Evolutionary conservation across 2,113 vertebrate genomes (phyloP).

Genomic region (Sorex fumeus): DNA sequence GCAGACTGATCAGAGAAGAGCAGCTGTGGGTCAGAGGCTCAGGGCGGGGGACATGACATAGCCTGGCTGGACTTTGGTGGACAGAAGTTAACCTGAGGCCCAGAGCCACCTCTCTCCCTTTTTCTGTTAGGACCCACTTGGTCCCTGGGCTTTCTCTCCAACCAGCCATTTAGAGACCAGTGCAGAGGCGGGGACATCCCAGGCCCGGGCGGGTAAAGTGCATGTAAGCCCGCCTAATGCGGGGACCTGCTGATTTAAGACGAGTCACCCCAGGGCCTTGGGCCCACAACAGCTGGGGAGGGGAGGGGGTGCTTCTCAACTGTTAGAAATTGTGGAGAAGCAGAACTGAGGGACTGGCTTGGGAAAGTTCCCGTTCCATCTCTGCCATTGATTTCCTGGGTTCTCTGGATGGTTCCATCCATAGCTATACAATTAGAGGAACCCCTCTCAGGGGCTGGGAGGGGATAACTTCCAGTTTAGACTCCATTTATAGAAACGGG

Average conservation of each 20-base stretch:
- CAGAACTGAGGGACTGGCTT: background rate
- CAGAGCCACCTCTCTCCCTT: background rate
- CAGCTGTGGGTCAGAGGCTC: background rate
- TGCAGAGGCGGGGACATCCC: background rate
- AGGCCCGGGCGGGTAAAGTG: slow-evolving; percentile 34
- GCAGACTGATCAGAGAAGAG: background rate
- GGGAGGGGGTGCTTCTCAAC: background rate
- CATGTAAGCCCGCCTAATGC: background rate
- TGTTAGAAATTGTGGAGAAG: background rate
- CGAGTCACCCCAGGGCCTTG: background rate
- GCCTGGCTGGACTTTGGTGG: background rate
- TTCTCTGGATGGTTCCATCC: background rate
- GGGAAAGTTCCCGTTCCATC: background rate
- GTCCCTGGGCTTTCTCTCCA: background rate
- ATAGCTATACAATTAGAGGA: background rate
- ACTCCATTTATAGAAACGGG: background rate
- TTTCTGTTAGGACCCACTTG: background rate
- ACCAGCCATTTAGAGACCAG: background rate
- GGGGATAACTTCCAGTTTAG: slow-evolving; percentile 44
- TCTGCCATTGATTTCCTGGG: background rate
- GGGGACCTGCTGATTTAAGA: background rate
- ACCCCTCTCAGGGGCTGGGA: background rate
- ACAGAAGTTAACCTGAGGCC: background rate
- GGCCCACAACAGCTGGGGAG: background rate
- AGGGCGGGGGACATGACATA: fast-evolving